Evolutionary conservation across 2,797 vertebrate species (phyloP).

Genomic region (Hephaestus fuliginosus): DNA sequence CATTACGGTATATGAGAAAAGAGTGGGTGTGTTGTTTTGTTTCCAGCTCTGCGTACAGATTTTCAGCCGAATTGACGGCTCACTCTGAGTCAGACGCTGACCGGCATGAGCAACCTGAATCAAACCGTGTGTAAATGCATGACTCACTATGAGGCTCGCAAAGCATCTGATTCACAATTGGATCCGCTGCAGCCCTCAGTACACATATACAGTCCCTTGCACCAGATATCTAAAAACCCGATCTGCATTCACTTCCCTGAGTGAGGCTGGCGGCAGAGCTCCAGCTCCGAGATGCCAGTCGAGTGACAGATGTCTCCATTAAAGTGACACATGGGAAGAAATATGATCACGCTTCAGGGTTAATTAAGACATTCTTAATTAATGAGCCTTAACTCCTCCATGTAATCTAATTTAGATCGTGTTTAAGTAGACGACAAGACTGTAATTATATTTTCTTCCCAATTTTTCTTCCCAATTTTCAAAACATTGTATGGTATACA

Average conservation of each 20-base stretch:
- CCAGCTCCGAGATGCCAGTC: slow-evolving; percentile 61
- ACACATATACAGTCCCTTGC: slow-evolving; percentile 15
- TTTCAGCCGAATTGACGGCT: slow-evolving; percentile 50
- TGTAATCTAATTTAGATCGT: slow-evolving; percentile 74
- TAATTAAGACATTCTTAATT: slow-evolving; percentile 81
- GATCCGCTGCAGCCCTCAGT: neutral
- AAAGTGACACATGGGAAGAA: slow-evolving; percentile 72
- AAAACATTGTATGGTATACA: neutral
- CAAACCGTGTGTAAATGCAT: slow-evolving; percentile 42
- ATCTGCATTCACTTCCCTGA: slow-evolving; percentile 35
- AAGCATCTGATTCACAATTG: slow-evolving; percentile 38
- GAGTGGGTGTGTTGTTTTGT: slow-evolving; percentile 62
- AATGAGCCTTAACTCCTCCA: slow-evolving; percentile 69
- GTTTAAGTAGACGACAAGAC: slow-evolving; percentile 63
- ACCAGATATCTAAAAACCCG: slow-evolving; percentile 42
- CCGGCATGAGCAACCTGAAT: slow-evolving; percentile 50
- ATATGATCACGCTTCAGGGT: slow-evolving; percentile 70
- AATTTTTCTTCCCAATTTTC: slow-evolving; percentile 36
- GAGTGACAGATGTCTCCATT: slow-evolving; percentile 81
- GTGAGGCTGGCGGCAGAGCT: slow-evolving; percentile 44
- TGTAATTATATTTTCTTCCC: slow-evolving; percentile 47
- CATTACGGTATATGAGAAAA: slow-evolving; percentile 49
- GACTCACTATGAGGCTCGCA: slow-evolving; percentile 55
- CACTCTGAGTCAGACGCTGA: slow-evolving; percentile 65
- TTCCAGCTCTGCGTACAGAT: slow-evolving; percentile 48